Percentiles rank a stretch among this genome's conserved stretches.
Conservation (phyloP, 2,113 vertebrate genomes). For the Herpetotheres cachinnans region DNA sequence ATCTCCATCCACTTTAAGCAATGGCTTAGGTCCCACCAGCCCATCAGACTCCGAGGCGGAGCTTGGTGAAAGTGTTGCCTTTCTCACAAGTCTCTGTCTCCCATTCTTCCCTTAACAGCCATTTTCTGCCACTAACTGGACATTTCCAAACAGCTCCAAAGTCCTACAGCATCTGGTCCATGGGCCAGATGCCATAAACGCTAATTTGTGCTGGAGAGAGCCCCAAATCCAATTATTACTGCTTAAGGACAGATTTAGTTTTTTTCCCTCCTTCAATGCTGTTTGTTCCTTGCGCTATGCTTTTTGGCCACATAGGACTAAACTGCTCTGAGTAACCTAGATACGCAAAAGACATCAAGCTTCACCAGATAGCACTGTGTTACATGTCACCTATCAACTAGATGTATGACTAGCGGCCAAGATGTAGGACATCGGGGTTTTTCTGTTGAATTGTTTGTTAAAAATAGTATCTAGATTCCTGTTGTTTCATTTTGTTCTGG, state of each 20-base stretch:
- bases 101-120: background rate
- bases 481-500: background rate
- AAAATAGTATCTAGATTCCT: background rate
- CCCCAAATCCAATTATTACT: constrained; percentile 51
- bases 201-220: constrained; percentile 42
- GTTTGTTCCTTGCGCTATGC: background rate
- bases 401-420: background rate
- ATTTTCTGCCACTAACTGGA: constrained; percentile 3
- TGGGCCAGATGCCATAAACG: constrained; percentile 26
- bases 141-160: constrained; percentile 13
- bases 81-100: background rate
- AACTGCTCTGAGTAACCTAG: background rate
- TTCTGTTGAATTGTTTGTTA: background rate
- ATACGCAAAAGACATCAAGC: background rate
- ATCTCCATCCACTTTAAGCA: background rate
- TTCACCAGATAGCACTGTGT: background rate
- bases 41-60: background rate
- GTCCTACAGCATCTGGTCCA: constrained; percentile 36
- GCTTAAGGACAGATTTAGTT: constrained; percentile 16
- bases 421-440: background rate
- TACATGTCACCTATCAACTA: background rate
- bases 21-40: background rate
- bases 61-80: background rate
- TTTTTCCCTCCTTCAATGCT: background rate
- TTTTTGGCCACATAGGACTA: background rate